A percentile compares a stretch with the other conserved stretches of the same genome.
phyloP scores from a whole-genome alignment of 2,888 invertebrate genomes.

The Rhagophthalmus giganteus region DNA sequence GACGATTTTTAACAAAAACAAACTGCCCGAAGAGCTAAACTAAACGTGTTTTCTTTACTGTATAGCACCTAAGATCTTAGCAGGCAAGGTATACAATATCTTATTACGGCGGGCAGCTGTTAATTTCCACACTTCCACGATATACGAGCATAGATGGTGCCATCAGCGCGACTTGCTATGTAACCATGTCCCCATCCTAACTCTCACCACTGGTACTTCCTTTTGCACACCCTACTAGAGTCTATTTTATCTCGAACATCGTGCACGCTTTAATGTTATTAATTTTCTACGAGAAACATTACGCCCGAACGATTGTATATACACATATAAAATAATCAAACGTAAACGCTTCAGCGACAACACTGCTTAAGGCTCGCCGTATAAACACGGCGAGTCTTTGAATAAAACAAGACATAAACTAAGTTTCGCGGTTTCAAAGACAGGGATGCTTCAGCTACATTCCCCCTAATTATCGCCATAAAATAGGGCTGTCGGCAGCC shows the following conservation, averaged over 20 bases:
- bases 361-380: neutral
- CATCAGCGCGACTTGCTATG: slow-evolving; percentile 27
- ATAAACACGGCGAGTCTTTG: slow-evolving; percentile 10
- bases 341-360: no score
- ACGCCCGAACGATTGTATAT: no score
- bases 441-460: slow-evolving; percentile 45
- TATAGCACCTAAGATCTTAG: slow-evolving; percentile 28
- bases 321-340: no score
- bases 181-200: slow-evolving; percentile 23
- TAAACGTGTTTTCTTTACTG: slow-evolving; percentile 44
- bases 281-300: no score
- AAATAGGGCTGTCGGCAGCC: slow-evolving; percentile 44
- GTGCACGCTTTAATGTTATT: no score
- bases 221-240: slow-evolving; percentile 7
- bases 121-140: slow-evolving; percentile 47
- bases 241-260: no score
- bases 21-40: slow-evolving; percentile 42
- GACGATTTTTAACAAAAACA: slow-evolving; percentile 21
- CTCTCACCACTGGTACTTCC: slow-evolving; percentile 3
- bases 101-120: slow-evolving; percentile 49
- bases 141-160: slow-evolving; percentile 31
- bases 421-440: slow-evolving; percentile 28
- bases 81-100: slow-evolving; percentile 43
- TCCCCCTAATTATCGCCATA: slow-evolving; percentile 49
- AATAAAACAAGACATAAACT: slow-evolving; percentile 23